Base-by-base conservation (phyloP, 2,888 invertebrate genomes). In the Ochropleura plecta region DNA sequence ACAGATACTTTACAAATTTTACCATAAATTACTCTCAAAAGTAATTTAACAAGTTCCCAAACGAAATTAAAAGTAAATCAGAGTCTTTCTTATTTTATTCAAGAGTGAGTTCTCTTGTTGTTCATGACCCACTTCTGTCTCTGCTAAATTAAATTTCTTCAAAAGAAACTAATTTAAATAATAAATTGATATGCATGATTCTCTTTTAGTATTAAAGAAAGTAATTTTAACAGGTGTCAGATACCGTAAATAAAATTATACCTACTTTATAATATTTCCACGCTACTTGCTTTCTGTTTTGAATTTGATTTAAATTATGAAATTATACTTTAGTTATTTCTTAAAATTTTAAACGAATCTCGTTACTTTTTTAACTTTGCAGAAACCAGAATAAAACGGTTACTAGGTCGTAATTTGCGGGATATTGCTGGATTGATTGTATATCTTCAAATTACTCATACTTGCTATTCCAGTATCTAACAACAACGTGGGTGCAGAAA, bases 41-140 rank as follows among this genome's bases (percentile, higher is more conserved):
- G 71, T 73, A 80, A 78, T 86, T 86, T 76, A 70, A 62, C 53
- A 77, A 85, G 55, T 82, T 78, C 55, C 51, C 20, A 55, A 76
- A 74, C 53, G 48, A 76, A 79, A 82, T 79, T 76, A 79, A 85
- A 84, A 82, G 73, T 79, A 85, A 87, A 85, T 85, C 79, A 71
- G 59, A 77, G 49, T 79, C 63, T 73, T 76, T 85, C 73, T 79
- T 82, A 73, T 85, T 78, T 78, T 74, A 79, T 78, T 79, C 53
- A 67, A 71, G 60, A 84, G 73, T 76, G 59, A 75, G 74, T 85
- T 82, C 64, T 66, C 76, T 75, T 82, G 77, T 82, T 78, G 75
- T 78, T 78, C 71, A 76, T 65, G 62, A 20, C 62, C 59, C 69
- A 66, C 65, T 82, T 76, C 71, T 77, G 63, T 75, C 71, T 84